A percentile compares a stretch with the other conserved stretches of the same genome.
These are phyloP conservation scores for Geodia barretti DNA, from an alignment of 37 sponge, comb jelly and placozoan species.

Conservation along the genomic window DNA sequence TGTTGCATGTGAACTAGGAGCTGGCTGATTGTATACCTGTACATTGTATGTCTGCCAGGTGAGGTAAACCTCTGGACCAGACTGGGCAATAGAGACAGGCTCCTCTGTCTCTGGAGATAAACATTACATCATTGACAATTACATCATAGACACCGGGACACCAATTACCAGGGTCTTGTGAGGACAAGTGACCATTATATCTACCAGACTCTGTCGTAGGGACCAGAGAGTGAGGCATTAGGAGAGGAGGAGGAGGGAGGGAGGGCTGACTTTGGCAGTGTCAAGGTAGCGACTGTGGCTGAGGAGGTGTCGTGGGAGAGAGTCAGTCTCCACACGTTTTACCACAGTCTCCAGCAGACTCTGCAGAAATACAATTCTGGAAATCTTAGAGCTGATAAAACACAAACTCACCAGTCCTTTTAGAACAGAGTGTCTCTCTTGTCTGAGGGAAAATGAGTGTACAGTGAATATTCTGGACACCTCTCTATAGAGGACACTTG, in stretches of 20 bases:
- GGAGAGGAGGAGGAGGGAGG: neutral
- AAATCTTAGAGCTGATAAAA: neutral
- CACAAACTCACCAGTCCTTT: conserved; percentile 45
- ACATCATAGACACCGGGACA: neutral
- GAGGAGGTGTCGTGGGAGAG: conserved; percentile 15
- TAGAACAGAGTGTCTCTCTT: neutral
- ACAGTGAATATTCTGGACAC: neutral
- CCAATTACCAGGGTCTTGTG: conserved; percentile 29
- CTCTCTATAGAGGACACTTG: neutral
- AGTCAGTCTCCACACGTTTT: conserved; percentile 6
- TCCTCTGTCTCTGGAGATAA: conserved; percentile 34
- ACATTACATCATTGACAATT: neutral
- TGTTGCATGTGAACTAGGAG: too few relatives aligned
- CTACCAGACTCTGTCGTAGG: conserved; percentile 13
- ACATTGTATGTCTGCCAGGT: conserved; percentile 30
- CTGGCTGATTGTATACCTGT: neutral
- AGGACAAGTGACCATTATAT: conserved; percentile 17
- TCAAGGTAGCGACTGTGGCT: conserved; percentile 26
- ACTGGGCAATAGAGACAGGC: conserved; percentile 13
- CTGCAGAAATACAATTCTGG: conserved; percentile 4
- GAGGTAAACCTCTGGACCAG: conserved; percentile 26
- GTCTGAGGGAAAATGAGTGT: neutral
- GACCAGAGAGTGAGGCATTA: neutral
- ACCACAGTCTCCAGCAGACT: conserved; percentile 19
- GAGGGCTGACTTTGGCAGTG: conserved; percentile 17